These are phyloP conservation scores for Drosophila melanogaster DNA, from an alignment of 1,140 invertebrate genomes.

Conservation along the genomic window DNA sequence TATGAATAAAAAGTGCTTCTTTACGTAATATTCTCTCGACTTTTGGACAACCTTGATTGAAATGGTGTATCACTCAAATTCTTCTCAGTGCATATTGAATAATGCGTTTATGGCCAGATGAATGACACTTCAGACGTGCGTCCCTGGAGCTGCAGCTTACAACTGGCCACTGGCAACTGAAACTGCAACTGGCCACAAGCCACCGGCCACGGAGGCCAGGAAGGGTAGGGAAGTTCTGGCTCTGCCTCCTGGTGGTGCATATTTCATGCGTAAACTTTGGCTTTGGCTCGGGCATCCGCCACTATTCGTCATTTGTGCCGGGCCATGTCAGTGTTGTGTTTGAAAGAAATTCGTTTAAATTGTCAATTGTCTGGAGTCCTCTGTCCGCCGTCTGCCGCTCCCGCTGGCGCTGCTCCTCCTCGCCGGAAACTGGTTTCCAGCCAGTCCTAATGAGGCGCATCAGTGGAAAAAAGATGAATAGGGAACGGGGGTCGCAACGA, in stretches of 20 bases:
- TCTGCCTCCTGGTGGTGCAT: conserved; percentile 60
- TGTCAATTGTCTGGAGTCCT: conserved; percentile 76
- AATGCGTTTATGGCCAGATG: conserved; percentile 81
- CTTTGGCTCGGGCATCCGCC: conserved; percentile 60
- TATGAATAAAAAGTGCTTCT: too few species aligned
- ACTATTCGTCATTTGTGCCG: conserved; percentile 78
- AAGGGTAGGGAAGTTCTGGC: conserved; percentile 9
- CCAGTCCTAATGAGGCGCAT: conserved; percentile 78
- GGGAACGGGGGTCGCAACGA: conserved; percentile 38
- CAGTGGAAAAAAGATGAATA: conserved; percentile 36
- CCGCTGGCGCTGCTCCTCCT: conserved; percentile 11
- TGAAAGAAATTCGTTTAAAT: conserved; percentile 82
- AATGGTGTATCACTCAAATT: not conserved
- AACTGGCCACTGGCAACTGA: conserved; percentile 12
- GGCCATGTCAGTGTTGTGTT: conserved; percentile 72
- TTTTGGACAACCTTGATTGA: too few species aligned
- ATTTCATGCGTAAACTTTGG: conserved; percentile 81
- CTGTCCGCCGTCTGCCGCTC: conserved; percentile 30
- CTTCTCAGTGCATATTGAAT: conserved; percentile 67
- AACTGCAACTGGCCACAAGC: conserved; percentile 15
- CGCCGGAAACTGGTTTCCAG: conserved; percentile 68
- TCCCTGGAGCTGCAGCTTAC: conserved; percentile 37
- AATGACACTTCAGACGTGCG: conserved; percentile 78
- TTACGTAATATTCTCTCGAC: too few species aligned
- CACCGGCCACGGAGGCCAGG: conserved; percentile 10